Evolutionary conservation across 1,140 invertebrate species (phyloP).

Genomic region (Leptinotarsa undecemlineata): DNA sequence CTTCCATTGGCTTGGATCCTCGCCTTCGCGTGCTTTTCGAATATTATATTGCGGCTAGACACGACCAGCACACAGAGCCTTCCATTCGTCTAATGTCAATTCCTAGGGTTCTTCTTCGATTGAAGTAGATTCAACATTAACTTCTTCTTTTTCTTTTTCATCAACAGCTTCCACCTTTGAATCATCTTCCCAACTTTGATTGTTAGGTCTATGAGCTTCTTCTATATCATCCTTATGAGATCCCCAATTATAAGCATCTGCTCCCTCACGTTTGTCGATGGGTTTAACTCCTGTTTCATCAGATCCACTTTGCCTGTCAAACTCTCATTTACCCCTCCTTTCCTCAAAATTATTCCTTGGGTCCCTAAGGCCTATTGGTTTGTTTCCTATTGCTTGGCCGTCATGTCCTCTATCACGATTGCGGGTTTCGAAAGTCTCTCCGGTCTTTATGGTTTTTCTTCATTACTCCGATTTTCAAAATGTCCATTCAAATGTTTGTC

Average conservation of each 20-base stretch:
- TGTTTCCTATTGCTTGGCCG: constrained; percentile 54
- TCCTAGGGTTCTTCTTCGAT: constrained; percentile 78
- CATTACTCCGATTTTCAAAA: constrained; percentile 49
- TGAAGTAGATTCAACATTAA: constrained; percentile 58
- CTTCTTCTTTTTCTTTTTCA: constrained; percentile 45
- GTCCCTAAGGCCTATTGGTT: constrained; percentile 55
- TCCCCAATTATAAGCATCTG: constrained; percentile 94
- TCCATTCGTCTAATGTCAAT: constrained; percentile 88
- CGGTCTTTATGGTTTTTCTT: constrained; percentile 40
- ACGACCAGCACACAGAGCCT: constrained; percentile 73
- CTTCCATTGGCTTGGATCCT: constrained; percentile 89
- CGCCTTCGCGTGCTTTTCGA: constrained; percentile 89
- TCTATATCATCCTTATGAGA: constrained; percentile 89
- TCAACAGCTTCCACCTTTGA: neutral
- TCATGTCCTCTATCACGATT: constrained; percentile 54
- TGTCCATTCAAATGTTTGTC: constrained; percentile 59
- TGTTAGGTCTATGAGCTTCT: neutral
- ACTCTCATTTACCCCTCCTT: constrained; percentile 84
- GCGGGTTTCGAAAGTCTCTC: constrained; percentile 45
- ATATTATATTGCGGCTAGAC: constrained; percentile 85
- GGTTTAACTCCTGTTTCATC: constrained; percentile 94
- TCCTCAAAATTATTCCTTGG: constrained; percentile 64
- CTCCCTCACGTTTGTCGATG: constrained; percentile 91
- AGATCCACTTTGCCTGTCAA: constrained; percentile 91
- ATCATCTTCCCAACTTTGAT: neutral